These are phyloP conservation scores for Tortrix viridana DNA, from an alignment of 2,888 invertebrate species.

Conservation along the genomic window DNA sequence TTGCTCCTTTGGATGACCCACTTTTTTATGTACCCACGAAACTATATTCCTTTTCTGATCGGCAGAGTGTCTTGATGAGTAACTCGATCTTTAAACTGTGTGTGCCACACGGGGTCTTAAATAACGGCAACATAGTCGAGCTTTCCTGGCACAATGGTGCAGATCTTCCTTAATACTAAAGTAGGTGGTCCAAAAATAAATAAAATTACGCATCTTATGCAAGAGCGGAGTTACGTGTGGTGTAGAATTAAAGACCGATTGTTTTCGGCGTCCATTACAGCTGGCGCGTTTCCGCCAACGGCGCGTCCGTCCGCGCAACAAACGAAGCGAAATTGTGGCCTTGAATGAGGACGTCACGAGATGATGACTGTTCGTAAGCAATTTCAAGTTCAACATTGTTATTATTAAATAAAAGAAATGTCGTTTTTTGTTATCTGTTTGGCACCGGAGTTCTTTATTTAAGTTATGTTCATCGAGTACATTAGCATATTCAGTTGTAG, in stretches of 20 bases:
- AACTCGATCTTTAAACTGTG: background rate
- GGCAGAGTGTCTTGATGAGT: background rate
- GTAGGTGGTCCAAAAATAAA: constrained; percentile 30
- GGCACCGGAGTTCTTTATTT: background rate
- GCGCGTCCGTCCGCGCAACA: constrained; percentile 16
- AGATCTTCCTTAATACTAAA: constrained; percentile 10
- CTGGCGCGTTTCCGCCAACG: constrained; percentile 22
- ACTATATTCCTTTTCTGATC: background rate
- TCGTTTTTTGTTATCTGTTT: background rate
- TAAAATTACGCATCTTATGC: constrained; percentile 19
- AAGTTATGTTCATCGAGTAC: background rate
- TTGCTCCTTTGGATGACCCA: background rate
- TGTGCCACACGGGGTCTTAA: background rate
- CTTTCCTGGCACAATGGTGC: constrained; percentile 16
- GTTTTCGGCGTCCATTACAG: constrained; percentile 22
- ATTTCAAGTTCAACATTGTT: constrained; percentile 30
- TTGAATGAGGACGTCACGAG: constrained; percentile 22
- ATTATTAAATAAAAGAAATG: constrained; percentile 5
- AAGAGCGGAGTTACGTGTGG: constrained; percentile 11
- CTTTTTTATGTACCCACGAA: background rate
- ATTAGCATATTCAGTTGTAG: background rate
- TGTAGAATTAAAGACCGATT: constrained; percentile 23
- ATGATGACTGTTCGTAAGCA: constrained; percentile 9
- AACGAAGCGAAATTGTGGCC: constrained; percentile 31
- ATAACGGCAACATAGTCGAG: constrained; percentile 15